Evolutionary conservation across 2,113 vertebrate species (phyloP).

Genomic region (Odontophorus gujanensis): DNA sequence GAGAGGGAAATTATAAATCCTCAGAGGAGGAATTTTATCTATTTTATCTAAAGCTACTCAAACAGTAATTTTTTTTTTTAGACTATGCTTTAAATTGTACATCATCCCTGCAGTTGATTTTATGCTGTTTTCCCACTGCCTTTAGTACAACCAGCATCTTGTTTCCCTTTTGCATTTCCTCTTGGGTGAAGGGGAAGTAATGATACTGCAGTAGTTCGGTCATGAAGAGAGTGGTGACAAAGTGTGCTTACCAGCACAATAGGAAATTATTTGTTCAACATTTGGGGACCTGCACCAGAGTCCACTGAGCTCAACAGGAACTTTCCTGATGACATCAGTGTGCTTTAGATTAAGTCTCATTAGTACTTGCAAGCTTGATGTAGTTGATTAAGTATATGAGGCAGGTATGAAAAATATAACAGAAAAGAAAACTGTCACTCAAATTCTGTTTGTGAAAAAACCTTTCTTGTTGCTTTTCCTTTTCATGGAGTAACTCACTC

Average conservation of each 20-base stretch:
- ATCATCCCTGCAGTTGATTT: background rate
- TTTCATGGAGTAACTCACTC: background rate
- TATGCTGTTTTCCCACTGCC: background rate
- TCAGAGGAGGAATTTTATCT: background rate
- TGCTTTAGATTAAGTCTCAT: background rate
- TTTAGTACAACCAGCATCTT: background rate
- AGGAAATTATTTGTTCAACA: background rate
- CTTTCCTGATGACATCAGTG: background rate
- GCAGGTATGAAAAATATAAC: background rate
- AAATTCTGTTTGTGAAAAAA: background rate
- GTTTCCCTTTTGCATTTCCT: constrained; percentile 1
- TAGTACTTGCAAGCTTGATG: background rate
- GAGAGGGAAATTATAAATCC: background rate
- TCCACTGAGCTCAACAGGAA: background rate
- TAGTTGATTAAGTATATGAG: background rate
- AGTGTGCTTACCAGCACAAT: background rate
- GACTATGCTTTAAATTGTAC: background rate
- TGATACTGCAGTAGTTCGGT: background rate
- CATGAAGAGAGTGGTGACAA: background rate
- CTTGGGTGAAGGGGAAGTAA: background rate
- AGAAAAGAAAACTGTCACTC: background rate
- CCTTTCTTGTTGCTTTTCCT: background rate
- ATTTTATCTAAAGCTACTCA: background rate
- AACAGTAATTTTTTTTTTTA: background rate
- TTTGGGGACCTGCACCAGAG: background rate